Conservation (phyloP, 2,888 invertebrate species). For the Andrena praecox region DNA sequence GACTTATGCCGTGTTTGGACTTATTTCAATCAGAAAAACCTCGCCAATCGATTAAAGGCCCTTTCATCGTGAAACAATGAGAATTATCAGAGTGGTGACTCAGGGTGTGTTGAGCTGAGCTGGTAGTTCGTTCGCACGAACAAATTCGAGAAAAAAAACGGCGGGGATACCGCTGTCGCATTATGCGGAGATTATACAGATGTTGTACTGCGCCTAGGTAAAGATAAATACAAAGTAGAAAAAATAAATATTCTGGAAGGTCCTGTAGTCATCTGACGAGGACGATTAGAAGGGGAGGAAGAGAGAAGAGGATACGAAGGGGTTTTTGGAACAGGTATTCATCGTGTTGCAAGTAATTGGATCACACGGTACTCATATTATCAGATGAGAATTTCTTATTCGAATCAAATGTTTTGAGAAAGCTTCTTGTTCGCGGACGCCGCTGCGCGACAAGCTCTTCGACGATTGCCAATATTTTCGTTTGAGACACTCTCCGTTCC, state of each 20-base stretch:
- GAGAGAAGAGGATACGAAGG: slow-evolving; percentile 50
- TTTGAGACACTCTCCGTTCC: slow-evolving; percentile 13
- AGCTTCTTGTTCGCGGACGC: slow-evolving; percentile 67
- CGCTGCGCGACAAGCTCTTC: slow-evolving; percentile 62
- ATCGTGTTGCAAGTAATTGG: slow-evolving; percentile 79
- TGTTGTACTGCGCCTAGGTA: no score
- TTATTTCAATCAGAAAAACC: no score
- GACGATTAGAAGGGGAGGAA: slow-evolving; percentile 3
- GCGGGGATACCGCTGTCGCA: slow-evolving; percentile 12
- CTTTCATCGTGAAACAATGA: no score
- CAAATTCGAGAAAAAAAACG: no score
- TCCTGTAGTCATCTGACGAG: slow-evolving; percentile 29
- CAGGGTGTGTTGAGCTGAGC: no score
- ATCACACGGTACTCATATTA: slow-evolving; percentile 73
- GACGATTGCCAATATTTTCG: slow-evolving; percentile 68
- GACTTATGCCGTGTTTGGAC: no score
- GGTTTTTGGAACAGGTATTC: slow-evolving; percentile 77
- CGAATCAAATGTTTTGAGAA: slow-evolving; percentile 76
- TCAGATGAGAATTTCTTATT: slow-evolving; percentile 80
- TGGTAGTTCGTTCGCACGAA: no score
- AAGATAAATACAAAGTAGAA: slow-evolving; percentile 12
- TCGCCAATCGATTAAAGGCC: no score
- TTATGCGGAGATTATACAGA: neutral
- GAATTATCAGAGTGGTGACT: no score
- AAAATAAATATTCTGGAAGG: slow-evolving; percentile 29